A percentile compares a stretch with the other conserved stretches of the same genome.
Evolutionary conservation across 1,140 invertebrate genomes (phyloP).

Genomic region (Meloidogyne chitwoodi): DNA sequence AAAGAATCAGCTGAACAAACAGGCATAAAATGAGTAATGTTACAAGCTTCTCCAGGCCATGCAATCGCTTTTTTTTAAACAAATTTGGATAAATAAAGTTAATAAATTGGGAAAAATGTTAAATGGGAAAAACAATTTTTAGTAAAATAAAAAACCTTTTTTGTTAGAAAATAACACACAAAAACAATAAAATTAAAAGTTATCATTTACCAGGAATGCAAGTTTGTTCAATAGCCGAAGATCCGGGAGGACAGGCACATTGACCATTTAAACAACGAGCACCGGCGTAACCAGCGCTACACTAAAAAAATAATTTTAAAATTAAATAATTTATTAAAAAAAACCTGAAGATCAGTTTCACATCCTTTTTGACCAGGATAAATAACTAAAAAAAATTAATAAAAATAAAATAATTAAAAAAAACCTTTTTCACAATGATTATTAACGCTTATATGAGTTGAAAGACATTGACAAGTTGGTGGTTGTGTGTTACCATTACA

Average conservation of each 20-base stretch:
- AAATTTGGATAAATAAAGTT: slow-evolving; percentile 10
- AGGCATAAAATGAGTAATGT: slow-evolving; percentile 19
- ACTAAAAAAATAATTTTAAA: slow-evolving; percentile 25
- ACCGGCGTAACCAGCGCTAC: slow-evolving; percentile 49
- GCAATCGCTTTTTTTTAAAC: slow-evolving; percentile 26
- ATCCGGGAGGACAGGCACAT: slow-evolving; percentile 54
- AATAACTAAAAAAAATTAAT: slow-evolving; percentile 46
- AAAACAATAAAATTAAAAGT: too few species aligned
- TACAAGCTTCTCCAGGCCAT: slow-evolving; percentile 30
- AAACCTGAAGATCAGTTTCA: slow-evolving; percentile 38
- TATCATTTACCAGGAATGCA: slow-evolving; percentile 56
- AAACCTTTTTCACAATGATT: slow-evolving; percentile 56
- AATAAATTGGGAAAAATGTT: background rate
- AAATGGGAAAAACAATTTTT: background rate
- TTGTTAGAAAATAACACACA: too few species aligned
- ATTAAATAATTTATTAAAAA: background rate
- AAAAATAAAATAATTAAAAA: background rate
- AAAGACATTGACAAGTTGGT: slow-evolving; percentile 58
- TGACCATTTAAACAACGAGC: slow-evolving; percentile 49
- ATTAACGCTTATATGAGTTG: slow-evolving; percentile 56
- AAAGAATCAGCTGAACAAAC: slow-evolving; percentile 23
- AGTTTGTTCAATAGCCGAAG: slow-evolving; percentile 53
- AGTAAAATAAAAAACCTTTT: background rate
- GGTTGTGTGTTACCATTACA: slow-evolving; percentile 59
- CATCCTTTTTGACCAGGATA: slow-evolving; percentile 58